A percentile compares a stretch with the other conserved stretches of the same genome.
These are phyloP conservation scores for Odontesthes bonariensis DNA, from an alignment of 2,113 vertebrate species.

Conservation along the genomic window DNA sequence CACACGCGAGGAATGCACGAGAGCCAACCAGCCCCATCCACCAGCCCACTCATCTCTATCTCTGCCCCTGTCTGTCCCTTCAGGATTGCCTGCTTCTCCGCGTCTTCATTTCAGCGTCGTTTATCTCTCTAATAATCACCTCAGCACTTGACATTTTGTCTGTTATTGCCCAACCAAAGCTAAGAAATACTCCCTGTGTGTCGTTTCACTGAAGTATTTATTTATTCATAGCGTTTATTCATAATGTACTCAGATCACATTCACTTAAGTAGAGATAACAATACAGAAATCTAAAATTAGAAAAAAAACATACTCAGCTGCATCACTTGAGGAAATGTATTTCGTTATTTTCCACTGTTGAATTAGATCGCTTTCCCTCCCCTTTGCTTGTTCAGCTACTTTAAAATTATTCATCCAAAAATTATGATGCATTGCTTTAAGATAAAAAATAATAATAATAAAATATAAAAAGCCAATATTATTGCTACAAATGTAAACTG, in stretches of 20 bases:
- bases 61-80: slow-evolving; percentile 31
- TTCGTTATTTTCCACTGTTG: too few species aligned
- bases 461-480: neutral
- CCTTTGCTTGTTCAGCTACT: too few species aligned
- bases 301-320: too few species aligned
- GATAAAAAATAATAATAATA: too few species aligned
- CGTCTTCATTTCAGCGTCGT: slow-evolving; percentile 11
- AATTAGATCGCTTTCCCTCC: too few species aligned
- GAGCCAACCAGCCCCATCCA: slow-evolving; percentile 24
- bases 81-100: slow-evolving; percentile 2
- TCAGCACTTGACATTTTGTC: slow-evolving; percentile 1
- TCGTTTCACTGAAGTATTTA: neutral
- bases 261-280: too few species aligned
- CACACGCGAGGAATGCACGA: slow-evolving; percentile 57
- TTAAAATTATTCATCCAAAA: too few species aligned
- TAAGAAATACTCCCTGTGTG: slow-evolving; percentile 12
- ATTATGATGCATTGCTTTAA: too few species aligned
- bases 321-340: too few species aligned
- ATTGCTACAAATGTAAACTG: neutral
- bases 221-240: neutral
- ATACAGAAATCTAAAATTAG: too few species aligned
- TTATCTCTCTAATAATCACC: slow-evolving; percentile 6
- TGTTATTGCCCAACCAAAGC: neutral
- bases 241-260: too few species aligned
- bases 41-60: slow-evolving; percentile 42